Percentiles rank a stretch among this genome's conserved stretches.
These are phyloP conservation scores for Gisinianus flammeolus DNA, from an alignment of 2,888 invertebrate species.

Conservation along the genomic window DNA sequence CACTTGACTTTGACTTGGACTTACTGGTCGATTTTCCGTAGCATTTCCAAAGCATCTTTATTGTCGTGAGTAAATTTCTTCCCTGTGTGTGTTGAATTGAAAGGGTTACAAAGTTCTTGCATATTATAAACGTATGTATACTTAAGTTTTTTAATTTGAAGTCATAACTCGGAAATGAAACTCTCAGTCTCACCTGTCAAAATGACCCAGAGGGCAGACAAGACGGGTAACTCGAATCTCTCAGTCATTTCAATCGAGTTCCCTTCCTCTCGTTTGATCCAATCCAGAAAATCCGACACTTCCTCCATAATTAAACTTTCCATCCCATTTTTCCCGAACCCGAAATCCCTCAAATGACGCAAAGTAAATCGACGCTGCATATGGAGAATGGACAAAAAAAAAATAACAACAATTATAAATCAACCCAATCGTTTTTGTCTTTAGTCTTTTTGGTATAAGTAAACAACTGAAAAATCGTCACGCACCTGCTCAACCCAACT, in stretches of 20 bases:
- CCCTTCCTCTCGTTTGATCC: background rate
- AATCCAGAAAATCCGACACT: background rate
- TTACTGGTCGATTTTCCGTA: slow-evolving; percentile 20
- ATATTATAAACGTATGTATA: too few relatives aligned
- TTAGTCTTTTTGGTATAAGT: too few relatives aligned
- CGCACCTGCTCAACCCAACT: slow-evolving; percentile 54
- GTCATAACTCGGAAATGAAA: too few relatives aligned
- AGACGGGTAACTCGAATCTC: slow-evolving; percentile 44
- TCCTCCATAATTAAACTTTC: slow-evolving; percentile 43
- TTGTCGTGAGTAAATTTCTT: slow-evolving; percentile 45
- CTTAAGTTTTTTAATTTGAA: too few relatives aligned
- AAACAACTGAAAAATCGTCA: too few relatives aligned
- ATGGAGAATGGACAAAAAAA: too few relatives aligned
- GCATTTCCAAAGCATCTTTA: background rate
- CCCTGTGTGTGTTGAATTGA: too few relatives aligned
- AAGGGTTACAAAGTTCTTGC: too few relatives aligned
- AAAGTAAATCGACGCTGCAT: slow-evolving; percentile 47
- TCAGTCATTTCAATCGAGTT: slow-evolving; percentile 37
- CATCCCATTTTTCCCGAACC: slow-evolving; percentile 52
- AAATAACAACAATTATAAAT: too few relatives aligned
- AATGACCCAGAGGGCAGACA: slow-evolving; percentile 47
- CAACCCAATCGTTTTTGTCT: too few relatives aligned
- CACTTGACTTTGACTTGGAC: too few relatives aligned
- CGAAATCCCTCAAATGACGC: slow-evolving; percentile 47
- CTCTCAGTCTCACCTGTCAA: too few relatives aligned